Evolutionary conservation across 1,140 invertebrate species (phyloP).

Genomic region (Seison nebaliae): DNA sequence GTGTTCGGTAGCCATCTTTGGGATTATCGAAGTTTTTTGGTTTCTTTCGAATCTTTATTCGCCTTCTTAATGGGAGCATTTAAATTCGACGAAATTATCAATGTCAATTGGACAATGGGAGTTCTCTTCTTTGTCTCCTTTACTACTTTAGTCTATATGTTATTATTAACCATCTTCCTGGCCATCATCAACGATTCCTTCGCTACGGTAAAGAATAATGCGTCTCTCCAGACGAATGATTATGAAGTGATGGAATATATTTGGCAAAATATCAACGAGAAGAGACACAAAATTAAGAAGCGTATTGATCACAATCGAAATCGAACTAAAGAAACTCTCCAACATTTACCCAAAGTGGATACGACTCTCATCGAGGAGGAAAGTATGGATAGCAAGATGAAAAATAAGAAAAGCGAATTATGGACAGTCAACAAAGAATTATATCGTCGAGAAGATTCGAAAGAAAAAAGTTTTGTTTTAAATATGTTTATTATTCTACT

Average conservation of each 20-base stretch:
- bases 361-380: too few relatives aligned
- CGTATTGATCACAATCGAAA: too few relatives aligned
- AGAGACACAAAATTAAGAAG: too few relatives aligned
- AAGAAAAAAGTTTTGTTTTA: too few relatives aligned
- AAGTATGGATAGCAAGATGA: too few relatives aligned
- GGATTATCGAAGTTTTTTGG: slow-evolving; percentile 19
- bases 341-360: too few relatives aligned
- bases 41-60: slow-evolving; percentile 21
- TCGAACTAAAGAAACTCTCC: too few relatives aligned
- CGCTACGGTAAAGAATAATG: slow-evolving; percentile 18
- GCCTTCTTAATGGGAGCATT: slow-evolving; percentile 23
- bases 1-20: slow-evolving; percentile 20
- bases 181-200: slow-evolving; percentile 11
- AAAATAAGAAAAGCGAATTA: too few relatives aligned
- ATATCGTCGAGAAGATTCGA: too few relatives aligned
- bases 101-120: slow-evolving; percentile 1
- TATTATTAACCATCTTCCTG: slow-evolving; percentile 11
- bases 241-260: slow-evolving; percentile 10
- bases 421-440: too few relatives aligned
- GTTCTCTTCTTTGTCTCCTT: slow-evolving; percentile 11
- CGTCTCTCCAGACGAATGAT: slow-evolving; percentile 1
- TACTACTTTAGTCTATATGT: slow-evolving; percentile 7
- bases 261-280: slow-evolving; percentile 9
- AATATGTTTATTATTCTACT: too few relatives aligned
- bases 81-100: slow-evolving; percentile 18